A percentile compares a stretch with the other conserved stretches of the same genome.
phyloP scores from a whole-genome alignment of 2,113 vertebrate genomes.

The Leucosticte australis region DNA sequence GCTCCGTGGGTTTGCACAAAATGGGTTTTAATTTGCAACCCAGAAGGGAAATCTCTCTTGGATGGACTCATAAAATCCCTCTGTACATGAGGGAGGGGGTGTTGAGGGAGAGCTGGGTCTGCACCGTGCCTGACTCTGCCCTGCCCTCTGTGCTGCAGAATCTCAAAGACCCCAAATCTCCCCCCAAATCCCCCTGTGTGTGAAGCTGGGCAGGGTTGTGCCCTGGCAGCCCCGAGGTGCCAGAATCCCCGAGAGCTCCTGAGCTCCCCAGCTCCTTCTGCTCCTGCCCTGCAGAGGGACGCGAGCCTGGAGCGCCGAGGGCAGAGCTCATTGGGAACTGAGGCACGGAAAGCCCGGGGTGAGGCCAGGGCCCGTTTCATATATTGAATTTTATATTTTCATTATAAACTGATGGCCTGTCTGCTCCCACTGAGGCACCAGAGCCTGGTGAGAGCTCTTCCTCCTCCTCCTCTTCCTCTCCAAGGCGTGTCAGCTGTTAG shows the following conservation, averaged over 20 bases:
- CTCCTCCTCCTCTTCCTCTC: neutral
- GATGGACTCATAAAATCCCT: neutral
- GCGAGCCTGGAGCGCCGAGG: neutral
- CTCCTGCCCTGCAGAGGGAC: neutral
- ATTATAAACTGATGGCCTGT: neutral
- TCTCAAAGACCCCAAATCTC: neutral
- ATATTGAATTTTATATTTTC: too few species aligned
- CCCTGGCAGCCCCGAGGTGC: neutral
- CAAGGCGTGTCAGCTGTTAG: accelerated
- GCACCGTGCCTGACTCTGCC: accelerated
- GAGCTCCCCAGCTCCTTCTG: neutral
- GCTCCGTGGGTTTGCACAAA: neutral
- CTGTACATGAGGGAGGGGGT: neutral
- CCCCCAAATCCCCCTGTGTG: accelerated
- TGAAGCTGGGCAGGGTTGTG: accelerated
- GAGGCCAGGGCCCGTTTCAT: neutral
- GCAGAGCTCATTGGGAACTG: neutral
- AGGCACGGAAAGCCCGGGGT: accelerated
- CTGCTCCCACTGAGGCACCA: too few species aligned
- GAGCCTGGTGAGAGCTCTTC: neutral
- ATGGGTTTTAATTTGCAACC: neutral
- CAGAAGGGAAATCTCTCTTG: neutral
- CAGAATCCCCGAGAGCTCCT: neutral
- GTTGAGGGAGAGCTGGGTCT: too few species aligned
- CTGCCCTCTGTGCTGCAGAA: accelerated